These are phyloP conservation scores for Liolophura sinensis DNA, from an alignment of 1,140 invertebrate species.

Conservation along the genomic window DNA sequence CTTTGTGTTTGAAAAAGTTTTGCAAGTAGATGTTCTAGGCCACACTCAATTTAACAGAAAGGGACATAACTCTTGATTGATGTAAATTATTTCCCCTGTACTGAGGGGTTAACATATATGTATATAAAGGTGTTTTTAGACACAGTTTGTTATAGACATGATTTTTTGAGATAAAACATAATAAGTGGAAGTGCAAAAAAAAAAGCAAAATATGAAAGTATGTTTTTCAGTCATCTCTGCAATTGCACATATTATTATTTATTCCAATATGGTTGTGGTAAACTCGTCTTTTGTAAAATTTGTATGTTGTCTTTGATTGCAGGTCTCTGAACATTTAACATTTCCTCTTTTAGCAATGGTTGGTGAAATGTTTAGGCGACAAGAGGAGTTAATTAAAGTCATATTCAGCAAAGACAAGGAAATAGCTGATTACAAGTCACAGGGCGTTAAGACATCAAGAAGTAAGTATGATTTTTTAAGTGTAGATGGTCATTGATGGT, in stretches of 20 bases:
- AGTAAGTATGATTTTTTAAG: conserved; percentile 27
- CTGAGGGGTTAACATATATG: neutral
- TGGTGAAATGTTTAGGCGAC: conserved; percentile 35
- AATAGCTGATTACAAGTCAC: conserved; percentile 48
- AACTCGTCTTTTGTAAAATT: neutral
- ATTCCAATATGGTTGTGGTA: neutral
- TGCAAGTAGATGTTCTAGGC: no score
- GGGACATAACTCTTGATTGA: neutral
- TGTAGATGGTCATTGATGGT: no score
- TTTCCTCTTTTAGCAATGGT: conserved; percentile 46
- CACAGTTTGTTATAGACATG: neutral
- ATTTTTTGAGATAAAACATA: neutral
- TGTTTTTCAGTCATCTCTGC: no score
- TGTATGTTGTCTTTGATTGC: neutral
- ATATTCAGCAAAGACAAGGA: conserved; percentile 45
- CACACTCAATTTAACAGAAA: no score
- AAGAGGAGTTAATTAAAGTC: conserved; percentile 41
- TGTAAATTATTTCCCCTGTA: neutral
- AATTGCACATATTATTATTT: neutral
- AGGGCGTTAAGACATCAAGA: conserved; percentile 36
- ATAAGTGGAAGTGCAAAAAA: no score
- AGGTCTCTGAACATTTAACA: conserved; percentile 38
- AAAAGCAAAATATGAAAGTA: no score
- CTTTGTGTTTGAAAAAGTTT: no score
- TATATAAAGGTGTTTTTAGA: neutral